Base-by-base conservation (phyloP, 1,140 invertebrate genomes). In the Himalopsyche phryganea region DNA sequence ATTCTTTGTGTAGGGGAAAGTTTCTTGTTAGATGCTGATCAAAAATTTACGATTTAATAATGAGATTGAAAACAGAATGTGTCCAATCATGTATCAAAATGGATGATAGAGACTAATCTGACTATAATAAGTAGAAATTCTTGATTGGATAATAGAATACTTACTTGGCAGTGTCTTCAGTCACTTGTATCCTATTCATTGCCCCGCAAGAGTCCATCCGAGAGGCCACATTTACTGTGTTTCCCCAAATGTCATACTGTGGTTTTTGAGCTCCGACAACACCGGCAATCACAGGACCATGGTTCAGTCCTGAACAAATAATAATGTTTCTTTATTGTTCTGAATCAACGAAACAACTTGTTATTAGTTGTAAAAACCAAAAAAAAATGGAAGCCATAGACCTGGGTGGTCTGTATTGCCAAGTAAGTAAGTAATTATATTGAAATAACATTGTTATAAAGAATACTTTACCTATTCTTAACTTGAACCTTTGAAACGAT, bases 221-320 rank as follows among this genome's bases (percentile, higher is more conserved):
- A 6, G 92, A 96, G 1, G 89, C 89, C 5, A 98, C 94, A 72
- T 98, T 98, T 0, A 98, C 96, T 0, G 95, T 95, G 73, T 98
- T 98, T 2, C 96, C 94, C 96, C 96, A 98, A 65, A 91, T 98
- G 67, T 98, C 96, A 75, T 98, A 98, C 67, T 98, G 94, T 0
- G 96, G 96, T 69, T 98, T 98, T 69, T 96, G 92, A 0, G 94
- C 94, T 0, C 95, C 95, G 17, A 98, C 92, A 9, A 98, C 90
- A 0, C 90, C 91, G 0, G 91, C 91, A 68, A 98, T 95, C 1
- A 98, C 93, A 0, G 94, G 92, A 0, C 96, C 96, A 69, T 97
- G 89, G 74, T 92, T 95, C 42, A 98, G 79, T 50, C 96, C 92
- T 94, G 65, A 35, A 60, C n/a, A n/a, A 60, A 46, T 20, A 55